Evolutionary conservation across 64 coral and sea anemone species (phyloP).

Genomic region (Cladopsammia gracilis): DNA sequence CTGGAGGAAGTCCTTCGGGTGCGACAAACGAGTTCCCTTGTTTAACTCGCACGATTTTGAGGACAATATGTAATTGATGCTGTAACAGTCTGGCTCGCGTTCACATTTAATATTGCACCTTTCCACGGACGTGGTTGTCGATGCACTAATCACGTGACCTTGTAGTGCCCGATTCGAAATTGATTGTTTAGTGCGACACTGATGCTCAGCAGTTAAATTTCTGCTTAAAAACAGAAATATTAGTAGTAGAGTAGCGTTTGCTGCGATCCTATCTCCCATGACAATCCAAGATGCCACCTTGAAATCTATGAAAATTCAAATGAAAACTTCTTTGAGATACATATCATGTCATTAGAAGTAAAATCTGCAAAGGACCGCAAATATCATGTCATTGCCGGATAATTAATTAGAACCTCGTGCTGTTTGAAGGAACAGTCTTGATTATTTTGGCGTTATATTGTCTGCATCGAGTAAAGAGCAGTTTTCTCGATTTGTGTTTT

Average conservation of each 20-base stretch:
- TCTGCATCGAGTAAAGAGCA: background rate
- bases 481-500: background rate
- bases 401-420: background rate
- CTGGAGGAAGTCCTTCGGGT: constrained; percentile 12
- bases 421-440: background rate
- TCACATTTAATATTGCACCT: constrained; percentile 48
- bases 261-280: background rate
- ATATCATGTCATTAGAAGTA: background rate
- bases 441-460: no score
- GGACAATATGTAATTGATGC: constrained; percentile 41
- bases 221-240: background rate
- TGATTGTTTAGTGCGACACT: background rate
- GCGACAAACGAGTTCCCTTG: constrained; percentile 17
- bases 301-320: background rate
- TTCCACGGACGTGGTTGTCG: background rate
- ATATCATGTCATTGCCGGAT: background rate
- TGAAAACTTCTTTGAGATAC: background rate
- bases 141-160: background rate
- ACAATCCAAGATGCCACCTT: background rate
- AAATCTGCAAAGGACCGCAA: no score
- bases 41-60: constrained; percentile 18
- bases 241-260: background rate
- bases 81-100: constrained; percentile 33
- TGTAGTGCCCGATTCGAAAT: background rate
- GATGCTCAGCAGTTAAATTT: background rate